Base-by-base conservation (phyloP, 2,888 invertebrate genomes). In the Oxytorus armatus region DNA sequence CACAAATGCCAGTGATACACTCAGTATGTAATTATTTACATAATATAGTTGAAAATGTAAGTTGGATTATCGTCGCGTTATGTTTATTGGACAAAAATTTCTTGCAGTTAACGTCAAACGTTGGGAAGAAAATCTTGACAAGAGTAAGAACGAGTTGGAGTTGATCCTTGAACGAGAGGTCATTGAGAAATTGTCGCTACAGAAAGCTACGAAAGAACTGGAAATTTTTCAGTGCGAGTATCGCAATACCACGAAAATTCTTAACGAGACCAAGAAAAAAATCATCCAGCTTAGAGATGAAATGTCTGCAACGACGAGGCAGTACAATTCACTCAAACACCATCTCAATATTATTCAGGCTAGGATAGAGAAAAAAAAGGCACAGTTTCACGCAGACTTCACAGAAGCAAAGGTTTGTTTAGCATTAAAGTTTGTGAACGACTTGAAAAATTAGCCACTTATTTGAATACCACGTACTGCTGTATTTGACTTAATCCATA, bases 1-100 rank as follows among this genome's bases (percentile, higher is more conserved):
- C 92, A 98, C 99, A 92, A 94, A 95, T 76, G 96, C 96, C 51
- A 94, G 97, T 80, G 97, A 98, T 91, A 98, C 97, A 33, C 95
- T 96, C 93, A 96, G 97, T 96, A 88, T 18, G 72, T 55, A 44
- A 47, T 63, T 39, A 47, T 18, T 18, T 0, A 1, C 33, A 16
- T 57, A 14, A 63, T 33, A 39, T 47, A n/a, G n/a, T n/a, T n/a
- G n/a, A n/a, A n/a, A n/a, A n/a, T n/a, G n/a, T n/a, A n/a, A n/a
- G n/a, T n/a, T n/a, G n/a, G n/a, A n/a, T n/a, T n/a, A n/a, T n/a
- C n/a, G n/a, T n/a, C n/a, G n/a, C n/a, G n/a, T n/a, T n/a, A n/a
- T n/a, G n/a, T n/a, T n/a, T n/a, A n/a, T n/a, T n/a, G n/a, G n/a
- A n/a, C n/a, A n/a, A n/a, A n/a, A n/a, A n/a, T n/a, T n/a, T n/a